Evolutionary conservation across 2,888 invertebrate genomes (phyloP), one percentile per base, ranked within the genome.

Genomic region (Tiliacea citrago): DNA sequence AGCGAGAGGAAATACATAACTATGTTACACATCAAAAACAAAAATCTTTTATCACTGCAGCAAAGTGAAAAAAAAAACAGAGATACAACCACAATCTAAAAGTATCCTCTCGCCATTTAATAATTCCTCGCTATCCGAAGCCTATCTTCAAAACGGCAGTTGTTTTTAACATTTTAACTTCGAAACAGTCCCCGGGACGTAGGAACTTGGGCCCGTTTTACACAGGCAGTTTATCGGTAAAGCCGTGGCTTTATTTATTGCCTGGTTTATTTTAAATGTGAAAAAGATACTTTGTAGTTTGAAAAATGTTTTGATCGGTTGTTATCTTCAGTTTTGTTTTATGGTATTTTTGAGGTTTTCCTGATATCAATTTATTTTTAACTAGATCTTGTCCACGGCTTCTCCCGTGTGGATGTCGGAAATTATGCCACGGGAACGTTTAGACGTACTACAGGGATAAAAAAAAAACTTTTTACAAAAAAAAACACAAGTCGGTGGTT

Each of bases 141-240:
- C 72, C 72, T 81, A 73, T 77, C 73, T 81, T 24, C 7, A 68
- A 72, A 82, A 84, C 71, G 81, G 55, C 67, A 58, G 69, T 84
- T 76, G 69, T 84, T 84, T 58, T 71, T 51, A 62, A 73, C 75
- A 68, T 81, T 84, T 84, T 81, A 80, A 82, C 76, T 81, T 82
- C 24, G 18, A 8, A 63, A 72, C 53, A 21, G 55, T 62, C 10
- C 81, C 62, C 71, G 51, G 57, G 68, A 55, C 49, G 76, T 2
- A 8, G n/a, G 55, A 81, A 82, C 55, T 84, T 73, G 35, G 45
- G 49, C 67, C 61, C n/a, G 57, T 29, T 82, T 69, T 69, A 42
- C 12, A 81, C 72, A 61, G 60, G 66, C 82, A 61, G 82, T 83
- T 84, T 81, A 85, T 82, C 82, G 61, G 82, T 29, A 61, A 68